phyloP scores from a whole-genome alignment of 2,888 invertebrate genomes.

The Tenthredo mesomela region DNA sequence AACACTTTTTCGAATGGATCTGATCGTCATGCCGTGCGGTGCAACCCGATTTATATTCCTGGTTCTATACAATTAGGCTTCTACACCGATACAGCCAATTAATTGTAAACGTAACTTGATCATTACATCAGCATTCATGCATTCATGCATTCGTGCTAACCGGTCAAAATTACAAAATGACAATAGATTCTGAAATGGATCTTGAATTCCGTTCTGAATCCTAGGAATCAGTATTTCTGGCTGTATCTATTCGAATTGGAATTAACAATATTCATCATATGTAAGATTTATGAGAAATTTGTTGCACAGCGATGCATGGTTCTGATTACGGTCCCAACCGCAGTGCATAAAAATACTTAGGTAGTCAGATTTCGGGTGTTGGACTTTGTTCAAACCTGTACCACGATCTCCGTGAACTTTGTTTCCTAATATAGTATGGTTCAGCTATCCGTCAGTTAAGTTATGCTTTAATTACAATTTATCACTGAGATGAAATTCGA shows the following conservation, averaged over 20 bases:
- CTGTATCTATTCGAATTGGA: neutral
- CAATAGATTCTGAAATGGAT: neutral
- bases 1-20: no score
- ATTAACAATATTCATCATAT: neutral
- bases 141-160: neutral
- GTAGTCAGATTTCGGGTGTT: neutral
- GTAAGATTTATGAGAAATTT: neutral
- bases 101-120: neutral
- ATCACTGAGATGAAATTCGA: conserved; percentile 16
- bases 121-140: neutral
- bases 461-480: conserved; percentile 18
- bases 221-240: neutral
- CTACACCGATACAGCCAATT: neutral
- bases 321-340: neutral
- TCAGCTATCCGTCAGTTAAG: neutral
- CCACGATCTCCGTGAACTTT: neutral
- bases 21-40: no score
- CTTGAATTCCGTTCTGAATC: neutral
- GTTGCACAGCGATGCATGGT: neutral
- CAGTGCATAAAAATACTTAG: neutral
- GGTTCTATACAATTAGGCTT: no score
- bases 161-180: neutral
- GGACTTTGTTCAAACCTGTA: neutral
- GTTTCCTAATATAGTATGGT: neutral
- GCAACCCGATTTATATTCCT: no score